Evolutionary conservation across 64 coral and sea anemone genomes (phyloP), one percentile per base, ranked within the genome.

Genomic region (Montipora foliosa): DNA sequence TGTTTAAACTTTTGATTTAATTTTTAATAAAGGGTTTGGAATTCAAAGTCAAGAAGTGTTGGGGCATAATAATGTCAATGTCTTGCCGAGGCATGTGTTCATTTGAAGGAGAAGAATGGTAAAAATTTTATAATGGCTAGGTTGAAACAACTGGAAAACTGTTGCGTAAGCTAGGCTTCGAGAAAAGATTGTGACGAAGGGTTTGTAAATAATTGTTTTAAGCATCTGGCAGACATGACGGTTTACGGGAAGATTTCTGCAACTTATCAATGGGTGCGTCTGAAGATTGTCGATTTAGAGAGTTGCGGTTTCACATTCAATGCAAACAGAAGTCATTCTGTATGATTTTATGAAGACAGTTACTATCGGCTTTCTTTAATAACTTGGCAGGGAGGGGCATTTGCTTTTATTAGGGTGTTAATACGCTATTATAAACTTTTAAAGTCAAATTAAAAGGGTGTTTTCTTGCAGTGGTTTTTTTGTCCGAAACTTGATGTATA

Each of bases 1-100:
- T 86, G 82, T 86, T 86, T 86, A 86, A 86, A 86, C 82, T 86
- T 86, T 86, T 86, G 71, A 86, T 86, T 86, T 86, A 86, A 86
- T 86, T 86, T 86, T 86, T 86, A 71, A 86, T 86, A 86, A 86
- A 72, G 82, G 67, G 82, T 86, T 86, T 72, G 82, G 66, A 86
- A 86, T 86, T 71, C 44, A 86, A 86, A 86, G 82, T 86, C 82
- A 67, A 71, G 66, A 64, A 86, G 82, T 86, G 82, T 66, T 5
- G 64, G 45, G 67, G 19, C 47, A 86, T 86, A 86, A 48, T 86
- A 86, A 86, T 86, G 82, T 86, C 82, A 86, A 86, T 68, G 82
- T 86, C 82, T 86, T 48, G 19, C 44, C 46, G 17, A 72, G 82
- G 82, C 82, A 70, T 86, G 64, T 86, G 82, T 86, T 72, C 62